phyloP scores from a whole-genome alignment of 2,797 vertebrate species.

The Syncerus caffer region DNA sequence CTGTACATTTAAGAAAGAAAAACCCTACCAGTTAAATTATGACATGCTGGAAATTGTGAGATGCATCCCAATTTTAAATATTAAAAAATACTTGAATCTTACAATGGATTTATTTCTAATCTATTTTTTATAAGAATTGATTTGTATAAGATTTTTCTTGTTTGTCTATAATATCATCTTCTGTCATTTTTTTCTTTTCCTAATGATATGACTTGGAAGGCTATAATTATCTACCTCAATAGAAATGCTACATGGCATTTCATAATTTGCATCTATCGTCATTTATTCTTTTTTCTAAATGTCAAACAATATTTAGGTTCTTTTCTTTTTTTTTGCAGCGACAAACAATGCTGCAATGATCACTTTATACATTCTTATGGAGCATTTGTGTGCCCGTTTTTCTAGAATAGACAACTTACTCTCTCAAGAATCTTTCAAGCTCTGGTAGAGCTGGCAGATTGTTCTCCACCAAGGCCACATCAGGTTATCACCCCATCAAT shows the following conservation, averaged over 20 bases:
- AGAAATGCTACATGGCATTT: neutral
- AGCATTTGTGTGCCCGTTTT: neutral
- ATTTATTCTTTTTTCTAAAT: neutral
- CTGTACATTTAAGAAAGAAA: neutral
- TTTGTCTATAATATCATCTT: neutral
- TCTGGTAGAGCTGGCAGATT: neutral
- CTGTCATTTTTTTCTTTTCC: neutral
- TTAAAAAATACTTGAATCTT: neutral
- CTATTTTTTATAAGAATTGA: neutral
- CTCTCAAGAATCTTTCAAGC: neutral
- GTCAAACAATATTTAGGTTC: neutral
- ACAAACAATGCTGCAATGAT: neutral
- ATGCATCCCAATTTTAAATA: neutral
- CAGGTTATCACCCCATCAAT: neutral
- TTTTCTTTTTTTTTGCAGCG: neutral
- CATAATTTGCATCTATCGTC: neutral
- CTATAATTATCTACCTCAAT: neutral
- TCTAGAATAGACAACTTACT: neutral
- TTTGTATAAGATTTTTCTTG: neutral
- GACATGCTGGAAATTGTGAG: neutral
- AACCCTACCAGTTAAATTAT: conserved; percentile 6
- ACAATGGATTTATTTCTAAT: neutral
- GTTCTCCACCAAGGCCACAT: neutral
- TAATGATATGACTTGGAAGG: neutral
- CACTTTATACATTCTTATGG: neutral